Evolutionary conservation across 2,888 invertebrate genomes (phyloP).

Genomic region (Chrysolina haemoptera): DNA sequence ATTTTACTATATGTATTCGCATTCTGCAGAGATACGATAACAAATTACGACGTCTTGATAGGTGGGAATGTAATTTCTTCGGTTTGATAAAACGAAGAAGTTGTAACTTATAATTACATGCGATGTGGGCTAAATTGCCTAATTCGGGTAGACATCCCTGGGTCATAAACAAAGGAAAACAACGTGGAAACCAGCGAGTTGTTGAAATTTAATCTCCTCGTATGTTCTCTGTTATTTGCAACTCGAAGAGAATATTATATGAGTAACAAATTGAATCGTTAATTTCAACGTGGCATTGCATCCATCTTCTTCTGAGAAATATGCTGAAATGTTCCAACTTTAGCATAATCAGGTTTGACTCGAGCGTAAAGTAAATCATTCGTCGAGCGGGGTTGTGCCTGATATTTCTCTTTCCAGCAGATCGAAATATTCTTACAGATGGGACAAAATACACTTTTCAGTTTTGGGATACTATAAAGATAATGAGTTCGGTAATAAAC

Average conservation of each 20-base stretch:
- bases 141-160: conserved; percentile 55
- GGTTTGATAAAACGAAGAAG: conserved; percentile 50
- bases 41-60: background rate
- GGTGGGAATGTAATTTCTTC: conserved; percentile 42
- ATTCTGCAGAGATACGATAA: background rate
- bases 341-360: conserved; percentile 5
- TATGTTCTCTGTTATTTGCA: conserved; percentile 42
- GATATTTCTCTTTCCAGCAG: background rate
- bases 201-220: conserved; percentile 54
- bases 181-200: conserved; percentile 40
- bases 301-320: background rate
- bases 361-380: background rate
- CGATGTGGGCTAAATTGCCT: conserved; percentile 57
- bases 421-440: too few species aligned
- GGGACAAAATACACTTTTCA: too few species aligned
- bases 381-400: background rate
- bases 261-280: conserved; percentile 43
- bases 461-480: too few species aligned
- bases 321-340: background rate
- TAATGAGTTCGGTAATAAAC: too few species aligned
- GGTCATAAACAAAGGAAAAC: conserved; percentile 54
- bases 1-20: too few species aligned
- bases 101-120: conserved; percentile 55
- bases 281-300: conserved; percentile 32
- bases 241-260: conserved; percentile 39